Evolutionary conservation across 2,888 invertebrate genomes (phyloP), one percentile per base, ranked within the genome.

Genomic region (Liopterus haemorrhoidalis): DNA sequence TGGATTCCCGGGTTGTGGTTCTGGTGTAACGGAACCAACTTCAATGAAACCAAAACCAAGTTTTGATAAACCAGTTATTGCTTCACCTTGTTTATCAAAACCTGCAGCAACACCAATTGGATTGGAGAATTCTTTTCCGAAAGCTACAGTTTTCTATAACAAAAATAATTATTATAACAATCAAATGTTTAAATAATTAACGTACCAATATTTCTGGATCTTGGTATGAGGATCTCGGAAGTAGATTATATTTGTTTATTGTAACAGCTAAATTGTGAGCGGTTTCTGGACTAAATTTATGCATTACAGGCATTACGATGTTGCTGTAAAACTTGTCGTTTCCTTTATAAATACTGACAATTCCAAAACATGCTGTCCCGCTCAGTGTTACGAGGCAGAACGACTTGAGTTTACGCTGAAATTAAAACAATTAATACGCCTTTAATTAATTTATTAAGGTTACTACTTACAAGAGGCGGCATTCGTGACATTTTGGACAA

Each of bases 81-180:
- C 93, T 71, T 96, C 94, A 4, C 84, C 96, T 69, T 97, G 83
- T 68, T 99, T 99, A 67, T 99, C 99, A 70, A 97, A 97, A 4
- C 97, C 99, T 45, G 97, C 99, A 18, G 97, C 97, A 60, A 99
- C 81, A n/a, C 99, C 97, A 56, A 99, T 69, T 0, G 97, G 97
- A 71, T 94, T 96, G 41, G 75, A 71, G 49, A 99, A 78, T 9
- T 80, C 66, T 49, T 79, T 72, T 15, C 79, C 79, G 64, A 88
- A 83, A 33, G 94, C 71, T 41, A 70, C 74, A 0, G 83, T 82
- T 62, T 76, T 74, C 87, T 88, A 58, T 65, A 65, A 58, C 41
- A 39, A 52, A 49, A 21, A 35, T 39, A 42, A 41, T 16, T 14
- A 5, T 12, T 14, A 14, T 12, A 27, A 20, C 25, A 5, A 19